These are phyloP conservation scores for Zosterops japonicus DNA, from an alignment of 2,113 vertebrate species.

Conservation along the genomic window DNA sequence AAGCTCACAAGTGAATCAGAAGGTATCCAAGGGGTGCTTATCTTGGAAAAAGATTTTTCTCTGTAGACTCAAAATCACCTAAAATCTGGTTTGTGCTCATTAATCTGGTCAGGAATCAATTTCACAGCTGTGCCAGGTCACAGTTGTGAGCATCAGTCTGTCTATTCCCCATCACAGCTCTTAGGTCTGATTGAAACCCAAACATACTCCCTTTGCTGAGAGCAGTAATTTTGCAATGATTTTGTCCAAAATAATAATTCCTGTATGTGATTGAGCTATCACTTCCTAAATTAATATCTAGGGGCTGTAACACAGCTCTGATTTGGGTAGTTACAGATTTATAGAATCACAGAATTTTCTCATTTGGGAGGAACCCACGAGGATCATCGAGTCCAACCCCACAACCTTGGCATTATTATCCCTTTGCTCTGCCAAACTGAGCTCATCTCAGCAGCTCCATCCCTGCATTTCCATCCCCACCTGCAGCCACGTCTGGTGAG, in stretches of 20 bases:
- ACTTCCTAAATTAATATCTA: background rate
- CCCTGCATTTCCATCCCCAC: background rate
- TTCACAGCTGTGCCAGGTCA: background rate
- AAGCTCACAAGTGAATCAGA: background rate
- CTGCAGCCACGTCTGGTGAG: background rate
- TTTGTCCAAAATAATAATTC: background rate
- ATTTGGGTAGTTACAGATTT: background rate
- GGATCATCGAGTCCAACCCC: rapidly evolving
- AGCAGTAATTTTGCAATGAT: background rate
- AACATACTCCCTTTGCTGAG: background rate
- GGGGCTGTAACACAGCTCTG: background rate
- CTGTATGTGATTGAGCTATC: background rate
- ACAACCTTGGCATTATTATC: background rate
- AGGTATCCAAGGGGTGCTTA: background rate
- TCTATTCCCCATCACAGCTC: background rate
- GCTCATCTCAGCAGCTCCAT: background rate
- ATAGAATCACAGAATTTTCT: too few species aligned
- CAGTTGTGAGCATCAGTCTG: background rate
- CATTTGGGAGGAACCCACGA: background rate
- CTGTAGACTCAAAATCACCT: background rate
- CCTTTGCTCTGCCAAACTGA: background rate
- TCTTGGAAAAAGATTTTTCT: background rate
- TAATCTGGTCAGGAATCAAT: background rate
- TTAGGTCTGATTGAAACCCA: background rate
- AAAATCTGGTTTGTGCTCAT: background rate